Evolutionary conservation across 2,113 vertebrate species (phyloP).

Genomic region (Menura novaehollandiae): DNA sequence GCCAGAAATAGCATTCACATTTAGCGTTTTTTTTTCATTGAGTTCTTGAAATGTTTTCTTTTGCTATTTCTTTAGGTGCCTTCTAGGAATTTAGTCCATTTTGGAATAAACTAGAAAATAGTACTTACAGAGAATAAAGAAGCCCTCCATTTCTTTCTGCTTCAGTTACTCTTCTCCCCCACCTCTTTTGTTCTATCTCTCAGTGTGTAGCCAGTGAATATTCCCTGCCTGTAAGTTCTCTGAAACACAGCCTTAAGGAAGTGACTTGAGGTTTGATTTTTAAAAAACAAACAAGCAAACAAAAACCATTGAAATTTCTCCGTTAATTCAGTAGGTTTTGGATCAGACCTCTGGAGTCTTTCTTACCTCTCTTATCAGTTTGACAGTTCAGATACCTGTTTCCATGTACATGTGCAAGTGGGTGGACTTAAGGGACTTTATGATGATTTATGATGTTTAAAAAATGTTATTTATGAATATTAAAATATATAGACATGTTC

Average conservation of each 20-base stretch:
- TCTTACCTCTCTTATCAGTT: background rate
- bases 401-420: background rate
- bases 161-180: background rate
- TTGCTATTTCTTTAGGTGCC: background rate
- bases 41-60: background rate
- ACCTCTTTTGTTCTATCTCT: background rate
- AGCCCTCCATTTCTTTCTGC: background rate
- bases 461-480: background rate
- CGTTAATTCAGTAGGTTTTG: background rate
- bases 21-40: background rate
- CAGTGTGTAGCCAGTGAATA: background rate
- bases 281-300: background rate
- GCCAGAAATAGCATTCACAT: background rate
- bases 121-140: background rate
- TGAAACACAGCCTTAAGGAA: background rate
- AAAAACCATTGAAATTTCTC: background rate
- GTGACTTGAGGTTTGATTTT: background rate
- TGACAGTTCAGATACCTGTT: background rate
- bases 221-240: background rate
- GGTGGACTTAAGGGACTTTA: background rate
- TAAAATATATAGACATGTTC: background rate
- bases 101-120: background rate
- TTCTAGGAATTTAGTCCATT: background rate
- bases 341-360: background rate
- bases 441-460: no score